Percentiles rank a stretch among this genome's conserved stretches.
Evolutionary conservation across 1,140 invertebrate species (phyloP).

Genomic region (Eubasilissa regina): DNA sequence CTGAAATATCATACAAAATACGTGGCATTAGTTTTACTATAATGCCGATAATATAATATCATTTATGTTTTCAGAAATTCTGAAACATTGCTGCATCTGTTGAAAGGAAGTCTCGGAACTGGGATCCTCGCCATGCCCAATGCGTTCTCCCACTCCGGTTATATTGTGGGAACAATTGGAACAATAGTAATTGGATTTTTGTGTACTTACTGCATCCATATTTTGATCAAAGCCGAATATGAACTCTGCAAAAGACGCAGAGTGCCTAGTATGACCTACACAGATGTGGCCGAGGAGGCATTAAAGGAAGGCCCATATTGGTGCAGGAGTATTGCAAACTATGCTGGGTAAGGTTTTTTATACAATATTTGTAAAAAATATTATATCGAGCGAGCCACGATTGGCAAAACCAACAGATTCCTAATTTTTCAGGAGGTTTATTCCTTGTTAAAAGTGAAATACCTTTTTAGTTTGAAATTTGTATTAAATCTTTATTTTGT

Average conservation of each 20-base stretch:
- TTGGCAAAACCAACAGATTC: too few species aligned
- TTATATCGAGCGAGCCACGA: too few species aligned
- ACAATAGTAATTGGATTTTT: conserved; percentile 77
- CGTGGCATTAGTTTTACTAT: background rate
- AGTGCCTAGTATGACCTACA: conserved; percentile 81
- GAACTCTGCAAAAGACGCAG: conserved; percentile 69
- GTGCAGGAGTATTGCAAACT: conserved; percentile 74
- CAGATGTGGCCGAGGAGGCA: conserved; percentile 79
- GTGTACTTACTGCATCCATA: conserved; percentile 81
- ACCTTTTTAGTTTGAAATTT: too few species aligned
- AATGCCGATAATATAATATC: background rate
- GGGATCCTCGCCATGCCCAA: conserved; percentile 84
- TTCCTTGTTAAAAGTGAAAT: too few species aligned
- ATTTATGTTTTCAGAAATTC: conserved; percentile 70
- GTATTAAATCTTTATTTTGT: too few species aligned
- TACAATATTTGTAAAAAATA: background rate
- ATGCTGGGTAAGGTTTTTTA: conserved; percentile 70
- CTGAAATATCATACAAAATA: background rate
- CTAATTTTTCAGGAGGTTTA: too few species aligned
- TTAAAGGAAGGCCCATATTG: conserved; percentile 78
- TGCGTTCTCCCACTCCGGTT: conserved; percentile 81
- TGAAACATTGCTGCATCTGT: conserved; percentile 78
- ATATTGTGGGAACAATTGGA: conserved; percentile 75
- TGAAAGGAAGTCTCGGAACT: conserved; percentile 82
- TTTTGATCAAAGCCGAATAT: conserved; percentile 75